Base-by-base conservation (phyloP, 35 echinoderm and acorn worm genomes). In the Amphiura filiformis region DNA sequence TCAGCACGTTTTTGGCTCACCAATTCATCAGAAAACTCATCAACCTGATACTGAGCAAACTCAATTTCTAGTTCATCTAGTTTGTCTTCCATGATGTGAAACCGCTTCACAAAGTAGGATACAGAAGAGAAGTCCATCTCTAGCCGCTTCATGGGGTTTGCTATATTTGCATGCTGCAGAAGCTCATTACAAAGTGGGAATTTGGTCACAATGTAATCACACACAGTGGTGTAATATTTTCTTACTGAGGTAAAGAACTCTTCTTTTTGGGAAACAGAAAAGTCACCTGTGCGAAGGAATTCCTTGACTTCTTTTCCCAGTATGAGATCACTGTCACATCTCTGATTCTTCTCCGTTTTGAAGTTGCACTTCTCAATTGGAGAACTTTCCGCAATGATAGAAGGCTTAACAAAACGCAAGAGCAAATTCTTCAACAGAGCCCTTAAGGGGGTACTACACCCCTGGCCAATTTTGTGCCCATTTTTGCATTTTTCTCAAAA, bases 91-190 rank as follows among this genome's bases (percentile, higher is more conserved):
- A 90, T 79, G 81, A 86, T 79, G 15, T 94, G 52, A 70, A 95
- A 95, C 13, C 84, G 82, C 44, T 91, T 88, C 7, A 87, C 88
- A 95, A 91, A 91, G 77, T 88, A 91, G n/a, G 80, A 35, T 37
- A 95, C 56, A 28, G 93, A 88, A 28, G 82, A 89, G 76, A 78
- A 81, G 4, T 40, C 47, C 36, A 89, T 84, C 32, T 89, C 80
- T 56, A 80, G 37, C 57, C 81, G 31, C 31, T 89, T 84, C 0
- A 15, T 34, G 49, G 77, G 76, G 57, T 90, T 83, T 65, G 64
- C 79, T 32, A 90, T 80, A 38, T 38, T 83, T 83, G 75, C 80
- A 90, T 90, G 79, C 18, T 90, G 36, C 32, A 90, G 37, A 26
- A 77, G 56, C 38, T 90, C 88, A 90, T 90, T 47, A 75, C 81